These are phyloP conservation scores for Congeria kusceri DNA, from an alignment of 2,888 invertebrate genomes.

Conservation along the genomic window DNA sequence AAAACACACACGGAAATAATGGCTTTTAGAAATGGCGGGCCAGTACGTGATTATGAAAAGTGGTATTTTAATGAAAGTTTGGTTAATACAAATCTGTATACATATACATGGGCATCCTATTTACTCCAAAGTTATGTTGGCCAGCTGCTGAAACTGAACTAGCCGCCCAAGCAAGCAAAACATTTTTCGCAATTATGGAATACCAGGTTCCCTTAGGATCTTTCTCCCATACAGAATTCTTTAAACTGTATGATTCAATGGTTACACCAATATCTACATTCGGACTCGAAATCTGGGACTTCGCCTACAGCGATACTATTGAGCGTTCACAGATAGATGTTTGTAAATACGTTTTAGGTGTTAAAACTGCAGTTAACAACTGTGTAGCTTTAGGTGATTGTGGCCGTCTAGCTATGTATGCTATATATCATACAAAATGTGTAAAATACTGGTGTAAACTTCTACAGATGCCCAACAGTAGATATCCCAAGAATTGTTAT, in stretches of 20 bases:
- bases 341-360: background rate
- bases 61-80: background rate
- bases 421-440: slow-evolving; percentile 7
- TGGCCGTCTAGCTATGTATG: slow-evolving; percentile 5
- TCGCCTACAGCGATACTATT: background rate
- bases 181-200: background rate
- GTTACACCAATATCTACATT: slow-evolving; percentile 4
- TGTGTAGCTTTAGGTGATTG: background rate
- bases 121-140: slow-evolving; percentile 2
- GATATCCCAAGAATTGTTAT: slow-evolving; percentile 11
- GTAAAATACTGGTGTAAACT: slow-evolving; percentile 10
- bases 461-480: background rate
- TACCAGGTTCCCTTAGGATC: slow-evolving; percentile 7
- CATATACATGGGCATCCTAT: slow-evolving; percentile 20
- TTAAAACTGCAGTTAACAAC: too few relatives aligned
- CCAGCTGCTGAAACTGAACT: too few relatives aligned
- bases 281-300: slow-evolving; percentile 7
- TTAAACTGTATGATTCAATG: slow-evolving; percentile 26
- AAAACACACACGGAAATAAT: background rate
- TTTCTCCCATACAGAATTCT: background rate
- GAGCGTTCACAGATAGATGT: background rate
- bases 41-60: background rate
- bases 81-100: background rate
- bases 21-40: slow-evolving; percentile 14
- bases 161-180: background rate